Conservation (phyloP, 2,888 invertebrate species). For the Muschampia plurimacula region DNA sequence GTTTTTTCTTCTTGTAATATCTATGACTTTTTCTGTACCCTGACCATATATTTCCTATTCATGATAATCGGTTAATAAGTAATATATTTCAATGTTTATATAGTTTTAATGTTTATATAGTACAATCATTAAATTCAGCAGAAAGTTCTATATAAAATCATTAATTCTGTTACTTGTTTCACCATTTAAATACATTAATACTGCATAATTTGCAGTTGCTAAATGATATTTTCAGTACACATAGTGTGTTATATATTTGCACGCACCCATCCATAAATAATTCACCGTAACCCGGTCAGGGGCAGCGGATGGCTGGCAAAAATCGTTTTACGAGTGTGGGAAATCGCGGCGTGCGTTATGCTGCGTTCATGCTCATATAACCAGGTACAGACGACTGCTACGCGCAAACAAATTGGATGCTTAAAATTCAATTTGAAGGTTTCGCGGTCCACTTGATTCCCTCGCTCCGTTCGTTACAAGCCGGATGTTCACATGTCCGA, state of each 20-base stretch:
- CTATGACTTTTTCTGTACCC: too few relatives aligned
- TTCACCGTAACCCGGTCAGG: constrained; percentile 55
- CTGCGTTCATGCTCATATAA: constrained; percentile 55
- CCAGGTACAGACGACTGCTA: constrained; percentile 61
- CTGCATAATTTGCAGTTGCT: constrained; percentile 13
- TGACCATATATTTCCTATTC: too few relatives aligned
- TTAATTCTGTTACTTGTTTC: background rate
- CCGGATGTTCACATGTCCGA: constrained; percentile 74
- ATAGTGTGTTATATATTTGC: constrained; percentile 27
- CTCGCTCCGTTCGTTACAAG: constrained; percentile 76
- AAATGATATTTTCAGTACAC: constrained; percentile 23
- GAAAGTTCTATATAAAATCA: too few relatives aligned
- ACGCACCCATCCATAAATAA: constrained; percentile 52
- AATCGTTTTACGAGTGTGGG: constrained; percentile 77
- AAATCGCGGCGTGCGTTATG: constrained; percentile 54
- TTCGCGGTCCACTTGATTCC: constrained; percentile 83
- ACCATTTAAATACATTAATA: background rate
- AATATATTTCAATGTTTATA: too few relatives aligned
- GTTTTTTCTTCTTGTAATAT: too few relatives aligned
- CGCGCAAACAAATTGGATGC: constrained; percentile 84
- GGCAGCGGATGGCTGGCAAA: constrained; percentile 64
- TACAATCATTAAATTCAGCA: too few relatives aligned
- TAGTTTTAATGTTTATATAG: too few relatives aligned
- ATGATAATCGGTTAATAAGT: too few relatives aligned
- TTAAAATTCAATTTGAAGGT: constrained; percentile 86